A percentile compares a stretch with the other conserved stretches of the same genome.
Evolutionary conservation across 2,888 invertebrate genomes (phyloP).

Genomic region (Pyrrhia umbra): DNA sequence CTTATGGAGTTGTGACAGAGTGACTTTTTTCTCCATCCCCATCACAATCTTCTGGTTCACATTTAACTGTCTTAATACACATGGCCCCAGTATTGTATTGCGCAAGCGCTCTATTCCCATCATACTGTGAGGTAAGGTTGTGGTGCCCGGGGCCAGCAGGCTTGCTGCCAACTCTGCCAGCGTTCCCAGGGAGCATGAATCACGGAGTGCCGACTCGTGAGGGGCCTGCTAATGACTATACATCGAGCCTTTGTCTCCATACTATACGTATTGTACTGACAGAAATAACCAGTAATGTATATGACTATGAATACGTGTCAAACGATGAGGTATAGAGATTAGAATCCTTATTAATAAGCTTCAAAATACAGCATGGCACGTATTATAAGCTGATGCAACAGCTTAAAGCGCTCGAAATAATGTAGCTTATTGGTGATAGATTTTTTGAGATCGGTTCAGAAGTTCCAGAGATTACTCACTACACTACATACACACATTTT

Average conservation of each 20-base stretch:
- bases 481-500: no score
- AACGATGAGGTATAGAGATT: constrained; percentile 28
- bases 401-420: no score
- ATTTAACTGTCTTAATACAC: no score
- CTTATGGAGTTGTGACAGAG: no score
- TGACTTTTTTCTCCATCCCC: no score
- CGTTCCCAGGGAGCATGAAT: constrained; percentile 63
- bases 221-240: constrained; percentile 69
- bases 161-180: constrained; percentile 52
- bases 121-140: constrained; percentile 19
- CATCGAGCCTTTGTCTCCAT: constrained; percentile 70
- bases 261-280: constrained; percentile 58
- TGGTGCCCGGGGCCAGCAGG: constrained; percentile 55
- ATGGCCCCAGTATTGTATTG: no score
- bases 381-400: neutral
- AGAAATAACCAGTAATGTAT: constrained; percentile 54
- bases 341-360: constrained; percentile 2
- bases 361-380: neutral
- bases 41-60: no score
- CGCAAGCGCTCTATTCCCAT: constrained; percentile 28
- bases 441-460: no score
- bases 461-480: no score
- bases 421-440: no score
- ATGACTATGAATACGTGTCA: constrained; percentile 40
- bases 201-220: constrained; percentile 70